Conservation (phyloP, 2,113 vertebrate species). For the Machaerirhynchus nigripectus region DNA sequence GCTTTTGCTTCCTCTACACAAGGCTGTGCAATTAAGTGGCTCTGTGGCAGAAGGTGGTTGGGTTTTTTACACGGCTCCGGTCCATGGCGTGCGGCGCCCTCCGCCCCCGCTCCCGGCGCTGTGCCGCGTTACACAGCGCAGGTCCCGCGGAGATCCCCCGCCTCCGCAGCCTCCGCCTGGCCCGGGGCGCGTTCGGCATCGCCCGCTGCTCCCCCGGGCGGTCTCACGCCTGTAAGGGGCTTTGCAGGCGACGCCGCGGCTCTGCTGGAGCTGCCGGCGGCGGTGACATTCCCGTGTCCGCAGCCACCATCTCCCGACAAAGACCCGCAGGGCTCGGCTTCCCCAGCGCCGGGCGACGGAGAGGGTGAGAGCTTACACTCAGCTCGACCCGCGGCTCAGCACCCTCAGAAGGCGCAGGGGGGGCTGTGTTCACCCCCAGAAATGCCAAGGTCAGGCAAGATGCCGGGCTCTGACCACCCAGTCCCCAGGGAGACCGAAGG, state of each 20-base stretch:
- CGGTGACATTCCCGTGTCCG: accelerated
- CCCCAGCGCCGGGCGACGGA: accelerated
- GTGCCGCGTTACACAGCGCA: neutral
- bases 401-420: neutral
- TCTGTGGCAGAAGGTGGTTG: neutral
- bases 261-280: neutral
- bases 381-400: neutral
- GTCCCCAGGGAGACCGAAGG: neutral
- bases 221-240: neutral
- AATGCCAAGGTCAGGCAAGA: neutral
- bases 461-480: accelerated
- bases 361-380: accelerated
- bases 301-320: neutral
- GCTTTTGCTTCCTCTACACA: neutral
- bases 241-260: no score
- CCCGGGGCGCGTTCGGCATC: accelerated
- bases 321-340: neutral
- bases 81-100: accelerated
- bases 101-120: neutral
- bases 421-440: neutral
- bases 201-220: neutral
- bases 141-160: neutral
- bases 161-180: neutral
- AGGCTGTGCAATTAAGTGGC: neutral
- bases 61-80: neutral